Evolutionary conservation across 2,113 vertebrate species (phyloP).

Genomic region (Uria aalge): DNA sequence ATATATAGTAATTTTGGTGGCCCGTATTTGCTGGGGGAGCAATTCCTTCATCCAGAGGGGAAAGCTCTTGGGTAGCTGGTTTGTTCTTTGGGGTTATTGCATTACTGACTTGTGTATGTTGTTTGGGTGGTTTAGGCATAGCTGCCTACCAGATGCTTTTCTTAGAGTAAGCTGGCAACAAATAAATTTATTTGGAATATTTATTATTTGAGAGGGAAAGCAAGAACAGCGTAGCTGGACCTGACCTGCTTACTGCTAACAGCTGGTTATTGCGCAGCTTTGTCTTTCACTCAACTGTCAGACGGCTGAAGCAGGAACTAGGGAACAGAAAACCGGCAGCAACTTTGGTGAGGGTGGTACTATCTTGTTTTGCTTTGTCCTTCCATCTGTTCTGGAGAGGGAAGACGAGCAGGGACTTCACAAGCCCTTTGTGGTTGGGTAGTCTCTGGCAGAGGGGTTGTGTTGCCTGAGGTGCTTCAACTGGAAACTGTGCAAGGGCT

Average conservation of each 20-base stretch:
- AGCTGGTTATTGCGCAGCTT: neutral
- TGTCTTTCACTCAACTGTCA: neutral
- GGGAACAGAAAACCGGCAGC: neutral
- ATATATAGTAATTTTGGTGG: neutral
- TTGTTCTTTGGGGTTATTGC: neutral
- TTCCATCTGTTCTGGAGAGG: neutral
- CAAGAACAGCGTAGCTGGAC: rapidly evolving
- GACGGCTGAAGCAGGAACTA: neutral
- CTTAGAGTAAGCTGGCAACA: neutral
- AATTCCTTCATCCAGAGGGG: neutral
- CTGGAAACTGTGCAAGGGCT: neutral
- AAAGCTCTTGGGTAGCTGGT: neutral
- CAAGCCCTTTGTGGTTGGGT: neutral
- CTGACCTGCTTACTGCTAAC: neutral
- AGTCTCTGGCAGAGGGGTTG: neutral
- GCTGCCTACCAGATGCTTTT: neutral
- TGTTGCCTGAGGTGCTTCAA: neutral
- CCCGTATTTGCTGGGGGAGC: neutral
- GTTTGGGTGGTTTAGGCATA: neutral
- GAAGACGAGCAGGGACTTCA: neutral
- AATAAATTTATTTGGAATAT: neutral
- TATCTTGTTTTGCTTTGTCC: neutral
- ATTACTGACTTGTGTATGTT: neutral
- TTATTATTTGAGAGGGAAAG: neutral
- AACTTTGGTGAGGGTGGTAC: neutral